A percentile compares a stretch with the other conserved stretches of the same genome.
These are phyloP conservation scores for Istiophorus platypterus DNA, from an alignment of 2,113 vertebrate genomes.

Conservation along the genomic window DNA sequence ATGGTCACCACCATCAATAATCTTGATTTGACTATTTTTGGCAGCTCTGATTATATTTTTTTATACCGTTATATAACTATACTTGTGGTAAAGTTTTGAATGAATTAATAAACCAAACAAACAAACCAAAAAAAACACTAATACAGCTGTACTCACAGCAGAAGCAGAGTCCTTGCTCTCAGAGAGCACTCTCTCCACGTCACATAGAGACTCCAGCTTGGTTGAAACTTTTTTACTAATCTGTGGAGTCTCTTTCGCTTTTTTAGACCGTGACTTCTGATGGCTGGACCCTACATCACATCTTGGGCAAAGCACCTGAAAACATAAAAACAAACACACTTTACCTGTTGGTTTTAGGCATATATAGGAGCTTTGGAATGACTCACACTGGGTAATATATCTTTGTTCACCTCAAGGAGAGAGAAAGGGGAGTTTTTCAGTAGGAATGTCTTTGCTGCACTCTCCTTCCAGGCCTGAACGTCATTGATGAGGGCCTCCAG, in stretches of 20 bases:
- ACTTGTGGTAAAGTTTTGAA: neutral
- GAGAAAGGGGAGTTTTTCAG: slow-evolving; percentile 89
- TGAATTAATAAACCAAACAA: no score
- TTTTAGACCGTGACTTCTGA: slow-evolving; percentile 90
- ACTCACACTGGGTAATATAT: neutral
- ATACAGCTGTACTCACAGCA: slow-evolving; percentile 85
- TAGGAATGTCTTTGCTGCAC: slow-evolving; percentile 93
- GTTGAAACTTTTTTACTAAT: slow-evolving; percentile 84
- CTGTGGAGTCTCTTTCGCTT: slow-evolving; percentile 87
- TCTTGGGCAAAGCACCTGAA: slow-evolving; percentile 93
- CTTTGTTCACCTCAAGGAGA: slow-evolving; percentile 89
- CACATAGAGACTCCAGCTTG: slow-evolving; percentile 89
- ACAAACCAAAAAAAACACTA: neutral
- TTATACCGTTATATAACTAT: neutral
- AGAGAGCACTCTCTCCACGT: slow-evolving; percentile 89
- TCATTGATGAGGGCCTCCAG: slow-evolving; percentile 91
- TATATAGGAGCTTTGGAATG: neutral
- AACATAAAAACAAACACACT: slow-evolving; percentile 8
- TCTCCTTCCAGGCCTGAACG: slow-evolving; percentile 94
- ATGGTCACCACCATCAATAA: neutral
- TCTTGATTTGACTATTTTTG: neutral
- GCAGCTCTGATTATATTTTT: no score
- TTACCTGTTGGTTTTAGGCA: neutral
- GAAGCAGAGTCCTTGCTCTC: slow-evolving; percentile 93
- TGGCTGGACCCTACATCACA: slow-evolving; percentile 87